Evolutionary conservation across 2,113 vertebrate species (phyloP).

Genomic region (Cygnus buccinator): DNA sequence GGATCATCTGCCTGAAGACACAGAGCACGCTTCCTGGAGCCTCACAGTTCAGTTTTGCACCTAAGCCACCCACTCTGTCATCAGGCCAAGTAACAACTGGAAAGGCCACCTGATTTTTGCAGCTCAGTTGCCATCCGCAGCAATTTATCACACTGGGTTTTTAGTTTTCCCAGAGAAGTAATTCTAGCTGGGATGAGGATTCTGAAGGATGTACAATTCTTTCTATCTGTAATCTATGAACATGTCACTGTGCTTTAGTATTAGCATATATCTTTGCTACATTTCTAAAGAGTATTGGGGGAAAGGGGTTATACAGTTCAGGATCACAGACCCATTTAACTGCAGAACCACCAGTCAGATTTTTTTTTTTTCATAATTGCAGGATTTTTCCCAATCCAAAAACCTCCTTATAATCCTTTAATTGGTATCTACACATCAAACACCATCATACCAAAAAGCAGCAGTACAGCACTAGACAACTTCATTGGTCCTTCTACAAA

Average conservation of each 20-base stretch:
- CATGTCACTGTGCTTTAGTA: not conserved
- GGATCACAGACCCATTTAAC: not conserved
- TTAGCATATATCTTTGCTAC: not conserved
- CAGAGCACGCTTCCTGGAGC: not conserved
- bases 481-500: not conserved
- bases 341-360: not conserved
- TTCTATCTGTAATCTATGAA: not conserved
- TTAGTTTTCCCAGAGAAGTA: not conserved
- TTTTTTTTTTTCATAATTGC: not conserved
- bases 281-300: constrained; percentile 15
- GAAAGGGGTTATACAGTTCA: not conserved
- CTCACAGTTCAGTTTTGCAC: not conserved
- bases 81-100: not conserved
- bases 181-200: not conserved
- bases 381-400: not conserved
- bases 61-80: not conserved
- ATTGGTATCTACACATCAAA: not conserved
- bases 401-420: not conserved
- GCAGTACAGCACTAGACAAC: not conserved
- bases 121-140: not conserved
- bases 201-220: not conserved
- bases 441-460: not conserved
- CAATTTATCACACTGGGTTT: not conserved
- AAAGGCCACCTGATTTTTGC: not conserved
- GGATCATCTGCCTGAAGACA: not conserved